A percentile compares a stretch with the other conserved stretches of the same genome.
Evolutionary conservation across 2,888 invertebrate species (phyloP).

Genomic region (Steromphala cineraria): DNA sequence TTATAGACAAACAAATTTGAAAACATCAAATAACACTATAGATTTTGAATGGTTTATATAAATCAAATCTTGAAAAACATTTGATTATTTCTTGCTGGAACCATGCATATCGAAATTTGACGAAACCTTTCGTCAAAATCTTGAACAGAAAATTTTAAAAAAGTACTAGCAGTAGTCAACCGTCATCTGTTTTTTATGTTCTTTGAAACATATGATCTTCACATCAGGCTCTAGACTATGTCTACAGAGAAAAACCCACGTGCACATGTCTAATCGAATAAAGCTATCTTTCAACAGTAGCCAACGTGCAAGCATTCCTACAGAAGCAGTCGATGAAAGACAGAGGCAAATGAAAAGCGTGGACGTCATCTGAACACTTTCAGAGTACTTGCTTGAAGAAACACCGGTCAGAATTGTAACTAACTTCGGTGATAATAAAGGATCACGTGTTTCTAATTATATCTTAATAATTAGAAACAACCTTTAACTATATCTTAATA

Average conservation of each 20-base stretch:
- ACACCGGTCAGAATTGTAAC: too few relatives aligned
- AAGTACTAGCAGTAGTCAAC: neutral
- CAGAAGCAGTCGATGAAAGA: conserved; percentile 3
- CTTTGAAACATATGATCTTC: neutral
- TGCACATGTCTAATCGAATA: conserved; percentile 6
- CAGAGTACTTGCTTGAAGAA: too few relatives aligned
- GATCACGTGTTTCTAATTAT: too few relatives aligned
- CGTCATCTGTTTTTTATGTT: neutral
- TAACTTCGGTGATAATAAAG: too few relatives aligned
- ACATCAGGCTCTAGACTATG: neutral
- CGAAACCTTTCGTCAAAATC: neutral
- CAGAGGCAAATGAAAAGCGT: neutral
- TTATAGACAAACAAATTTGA: too few relatives aligned
- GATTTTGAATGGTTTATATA: too few relatives aligned
- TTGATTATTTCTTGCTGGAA: too few relatives aligned
- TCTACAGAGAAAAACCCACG: neutral
- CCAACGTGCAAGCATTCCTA: neutral
- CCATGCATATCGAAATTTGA: neutral
- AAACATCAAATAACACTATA: too few relatives aligned
- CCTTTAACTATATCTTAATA: too few relatives aligned
- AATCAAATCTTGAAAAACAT: too few relatives aligned
- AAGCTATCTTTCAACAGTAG: conserved; percentile 1
- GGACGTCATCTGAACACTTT: too few relatives aligned
- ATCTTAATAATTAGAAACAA: too few relatives aligned
- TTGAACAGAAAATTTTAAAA: neutral